Percentiles rank a stretch among this genome's conserved stretches.
Conservation (phyloP, 2,797 vertebrate genomes). For the Labroides dimidiatus region DNA sequence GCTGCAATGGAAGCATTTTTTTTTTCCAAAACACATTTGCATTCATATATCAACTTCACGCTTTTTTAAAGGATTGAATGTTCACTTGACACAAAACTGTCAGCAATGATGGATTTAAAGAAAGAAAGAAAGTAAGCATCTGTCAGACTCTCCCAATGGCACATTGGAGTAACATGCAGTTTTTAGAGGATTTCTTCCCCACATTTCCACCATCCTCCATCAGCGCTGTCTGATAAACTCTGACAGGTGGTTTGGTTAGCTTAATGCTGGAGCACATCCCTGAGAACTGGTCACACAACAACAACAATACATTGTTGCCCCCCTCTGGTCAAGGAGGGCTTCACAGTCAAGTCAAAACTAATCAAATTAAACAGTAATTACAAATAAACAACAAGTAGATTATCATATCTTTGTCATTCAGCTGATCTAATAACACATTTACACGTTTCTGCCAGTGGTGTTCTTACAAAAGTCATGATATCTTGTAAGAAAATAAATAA, state of each 20-base stretch:
- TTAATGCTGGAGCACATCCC: constrained; percentile 70
- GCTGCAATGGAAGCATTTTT: constrained; percentile 27
- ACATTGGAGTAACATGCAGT: constrained; percentile 63
- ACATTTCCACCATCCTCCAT: constrained; percentile 16
- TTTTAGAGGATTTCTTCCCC: constrained; percentile 28
- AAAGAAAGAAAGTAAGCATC: constrained; percentile 42
- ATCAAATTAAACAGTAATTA: constrained; percentile 55
- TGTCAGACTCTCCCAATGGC: constrained; percentile 53
- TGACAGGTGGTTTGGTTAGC: constrained; percentile 50
- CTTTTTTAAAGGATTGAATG: constrained; percentile 31
- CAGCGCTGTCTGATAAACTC: constrained; percentile 34
- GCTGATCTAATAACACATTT: constrained; percentile 49
- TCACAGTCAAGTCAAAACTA: constrained; percentile 61
- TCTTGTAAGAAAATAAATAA: constrained; percentile 82
- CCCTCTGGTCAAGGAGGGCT: constrained; percentile 68
- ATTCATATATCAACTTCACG: constrained; percentile 50
- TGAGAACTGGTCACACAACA: constrained; percentile 79
- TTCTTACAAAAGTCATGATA: constrained; percentile 71
- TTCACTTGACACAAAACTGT: constrained; percentile 30
- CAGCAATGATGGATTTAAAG: constrained; percentile 30
- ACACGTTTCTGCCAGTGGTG: constrained; percentile 46
- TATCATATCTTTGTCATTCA: constrained; percentile 36
- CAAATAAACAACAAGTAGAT: constrained; percentile 56
- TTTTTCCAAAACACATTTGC: constrained; percentile 28
- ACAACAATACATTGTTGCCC: constrained; percentile 58